Evolutionary conservation across 2,888 invertebrate species (phyloP), one percentile per base, ranked within the genome.

Genomic region (Criorhina ranunculi): DNA sequence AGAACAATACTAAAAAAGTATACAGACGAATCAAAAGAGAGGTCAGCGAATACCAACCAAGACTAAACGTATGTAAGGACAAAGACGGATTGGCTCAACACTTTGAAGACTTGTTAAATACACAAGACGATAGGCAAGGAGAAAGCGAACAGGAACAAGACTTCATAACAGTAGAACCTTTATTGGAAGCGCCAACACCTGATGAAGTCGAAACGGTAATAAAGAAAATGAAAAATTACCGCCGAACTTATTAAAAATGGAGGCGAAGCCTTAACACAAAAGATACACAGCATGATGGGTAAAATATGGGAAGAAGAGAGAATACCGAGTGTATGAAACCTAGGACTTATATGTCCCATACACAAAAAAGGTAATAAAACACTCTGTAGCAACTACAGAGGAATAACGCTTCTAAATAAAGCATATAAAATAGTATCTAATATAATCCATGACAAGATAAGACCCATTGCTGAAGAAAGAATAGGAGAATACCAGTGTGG

Each of bases 181-280:
- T 59, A 24, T 9, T 59, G 17, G 37, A 37, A 59, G 24, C 59
- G n/a, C 19, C 40, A 59, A 59, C 12, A 31, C 4, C 53, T 9
- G 53, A 53, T 53, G 53, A 53, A 15, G 33, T 31, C 53, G 53
- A 53, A 53, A 33, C 33, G 15, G 33, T n/a, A n/a, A n/a, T n/a
- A n/a, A n/a, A n/a, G n/a, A 53, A 15, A 53, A 51, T 12, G n/a
- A n/a, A 33, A 29, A 29, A 29, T 24, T 9, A 33, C 33, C 6
- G 12, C 33, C 33, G 11, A 49, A 49, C 15, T 44, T 44, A 44
- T 51, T 51, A 24, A 24, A 2, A 49, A 24, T 49, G 19, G 49
- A 24, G 24, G 33, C 2, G 19, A 46, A 46, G 8, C 19, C 5
- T 8, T 46, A 17, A 19, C n/a, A n/a, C n/a, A n/a, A 9, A 46